These are phyloP conservation scores for Lophura nycthemera DNA, from an alignment of 2,113 vertebrate species.

Conservation along the genomic window DNA sequence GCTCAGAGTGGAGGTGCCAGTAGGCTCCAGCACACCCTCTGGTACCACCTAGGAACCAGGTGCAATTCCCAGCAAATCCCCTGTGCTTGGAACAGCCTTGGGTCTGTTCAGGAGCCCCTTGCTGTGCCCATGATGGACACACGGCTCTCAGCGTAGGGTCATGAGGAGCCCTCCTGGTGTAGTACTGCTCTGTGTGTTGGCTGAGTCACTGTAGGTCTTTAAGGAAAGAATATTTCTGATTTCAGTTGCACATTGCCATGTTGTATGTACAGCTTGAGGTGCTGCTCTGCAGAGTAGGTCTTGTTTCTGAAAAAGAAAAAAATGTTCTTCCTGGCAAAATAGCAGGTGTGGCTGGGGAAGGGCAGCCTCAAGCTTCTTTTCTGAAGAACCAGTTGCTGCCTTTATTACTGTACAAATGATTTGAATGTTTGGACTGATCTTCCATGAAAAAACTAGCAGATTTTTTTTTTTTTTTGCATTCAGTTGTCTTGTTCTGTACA, in stretches of 20 bases:
- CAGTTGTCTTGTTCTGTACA: background rate
- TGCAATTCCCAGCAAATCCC: background rate
- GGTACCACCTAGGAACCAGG: background rate
- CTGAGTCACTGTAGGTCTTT: background rate
- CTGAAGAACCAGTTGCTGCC: background rate
- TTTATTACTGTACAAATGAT: background rate
- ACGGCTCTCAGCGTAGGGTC: background rate
- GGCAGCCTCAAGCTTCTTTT: background rate
- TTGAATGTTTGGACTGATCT: background rate
- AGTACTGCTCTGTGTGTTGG: background rate
- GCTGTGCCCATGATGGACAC: accelerated
- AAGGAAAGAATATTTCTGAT: background rate
- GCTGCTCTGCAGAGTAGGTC: background rate
- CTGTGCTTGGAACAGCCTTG: accelerated
- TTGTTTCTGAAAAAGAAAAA: background rate
- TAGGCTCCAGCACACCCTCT: background rate
- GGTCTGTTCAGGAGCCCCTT: background rate
- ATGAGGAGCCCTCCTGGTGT: background rate
- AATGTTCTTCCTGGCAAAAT: background rate
- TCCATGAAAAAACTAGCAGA: background rate
- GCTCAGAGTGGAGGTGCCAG: background rate
- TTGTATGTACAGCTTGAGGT: background rate
- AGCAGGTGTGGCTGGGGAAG: background rate
- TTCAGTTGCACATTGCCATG: background rate
- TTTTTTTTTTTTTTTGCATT: background rate